Conservation (phyloP, 2,888 invertebrate species). For the Noctua janthe region DNA sequence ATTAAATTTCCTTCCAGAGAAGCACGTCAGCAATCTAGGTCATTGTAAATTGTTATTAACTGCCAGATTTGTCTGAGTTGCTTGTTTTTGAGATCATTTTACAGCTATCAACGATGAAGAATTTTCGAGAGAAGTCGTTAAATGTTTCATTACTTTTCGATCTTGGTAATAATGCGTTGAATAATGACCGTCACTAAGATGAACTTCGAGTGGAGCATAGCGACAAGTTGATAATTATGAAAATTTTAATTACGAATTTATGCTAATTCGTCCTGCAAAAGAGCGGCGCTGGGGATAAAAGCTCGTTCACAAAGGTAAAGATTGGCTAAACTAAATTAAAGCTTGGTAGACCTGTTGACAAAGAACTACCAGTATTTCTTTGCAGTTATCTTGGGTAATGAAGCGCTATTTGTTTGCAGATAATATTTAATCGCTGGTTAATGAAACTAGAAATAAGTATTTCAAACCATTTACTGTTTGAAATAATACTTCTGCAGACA, state of each 20-base stretch:
- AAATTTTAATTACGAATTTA: slow-evolving; percentile 79
- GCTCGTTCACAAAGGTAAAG: slow-evolving; percentile 71
- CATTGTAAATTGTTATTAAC: slow-evolving; percentile 54
- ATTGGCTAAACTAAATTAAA: slow-evolving; percentile 74
- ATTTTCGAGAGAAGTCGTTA: slow-evolving; percentile 48
- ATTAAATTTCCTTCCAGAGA: slow-evolving; percentile 34
- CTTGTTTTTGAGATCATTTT: slow-evolving; percentile 41
- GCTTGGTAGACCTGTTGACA: slow-evolving; percentile 48
- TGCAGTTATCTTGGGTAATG: slow-evolving; percentile 11
- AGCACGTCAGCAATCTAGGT: slow-evolving; percentile 38
- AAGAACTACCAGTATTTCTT: slow-evolving; percentile 52
- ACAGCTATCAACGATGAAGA: slow-evolving; percentile 29
- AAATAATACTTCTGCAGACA: background rate
- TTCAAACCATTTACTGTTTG: background rate
- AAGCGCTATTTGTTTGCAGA: background rate
- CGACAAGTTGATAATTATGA: slow-evolving; percentile 70
- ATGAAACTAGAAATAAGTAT: background rate
- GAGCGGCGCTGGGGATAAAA: slow-evolving; percentile 64
- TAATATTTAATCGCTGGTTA: background rate
- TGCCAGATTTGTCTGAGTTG: slow-evolving; percentile 43
- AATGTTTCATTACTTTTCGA: slow-evolving; percentile 57
- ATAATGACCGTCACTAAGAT: slow-evolving; percentile 60
- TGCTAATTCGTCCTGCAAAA: slow-evolving; percentile 75
- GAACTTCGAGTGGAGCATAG: slow-evolving; percentile 48
- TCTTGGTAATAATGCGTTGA: slow-evolving; percentile 60